A percentile compares a stretch with the other conserved stretches of the same genome.
Evolutionary conservation across 2,888 invertebrate species (phyloP).

Genomic region (Cremastinae sp.): DNA sequence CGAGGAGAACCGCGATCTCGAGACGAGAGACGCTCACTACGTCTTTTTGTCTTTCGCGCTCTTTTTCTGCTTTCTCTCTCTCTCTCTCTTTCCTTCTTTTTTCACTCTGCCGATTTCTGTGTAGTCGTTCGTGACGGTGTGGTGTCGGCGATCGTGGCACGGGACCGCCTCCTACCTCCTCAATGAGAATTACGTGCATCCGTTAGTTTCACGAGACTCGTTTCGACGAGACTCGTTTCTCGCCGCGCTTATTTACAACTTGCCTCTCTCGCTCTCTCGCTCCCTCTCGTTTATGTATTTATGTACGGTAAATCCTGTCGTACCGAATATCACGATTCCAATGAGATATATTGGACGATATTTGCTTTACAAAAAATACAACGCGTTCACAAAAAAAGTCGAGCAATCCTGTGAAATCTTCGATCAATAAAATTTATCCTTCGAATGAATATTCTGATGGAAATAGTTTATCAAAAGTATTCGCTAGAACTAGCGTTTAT

Average conservation of each 20-base stretch:
- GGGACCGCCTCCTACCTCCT: slow-evolving; percentile 63
- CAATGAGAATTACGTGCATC: slow-evolving; percentile 67
- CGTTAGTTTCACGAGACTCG: slow-evolving; percentile 65
- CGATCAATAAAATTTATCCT: no score
- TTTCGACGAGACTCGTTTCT: slow-evolving; percentile 62
- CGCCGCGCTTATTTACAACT: slow-evolving; percentile 49
- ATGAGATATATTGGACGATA: slow-evolving; percentile 21
- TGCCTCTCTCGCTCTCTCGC: slow-evolving; percentile 36
- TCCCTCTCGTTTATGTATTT: slow-evolving; percentile 20
- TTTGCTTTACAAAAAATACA: slow-evolving; percentile 9
- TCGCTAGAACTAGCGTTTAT: no score
- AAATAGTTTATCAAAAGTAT: no score
- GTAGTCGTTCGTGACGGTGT: slow-evolving; percentile 31
- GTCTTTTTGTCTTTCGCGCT: background rate
- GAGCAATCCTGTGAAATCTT: no score
- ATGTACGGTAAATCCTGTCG: slow-evolving; percentile 51
- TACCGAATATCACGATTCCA: slow-evolving; percentile 43
- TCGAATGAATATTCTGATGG: no score
- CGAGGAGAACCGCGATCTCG: slow-evolving; percentile 46
- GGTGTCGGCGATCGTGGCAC: slow-evolving; percentile 55
- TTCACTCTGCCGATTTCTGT: background rate
- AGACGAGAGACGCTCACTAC: slow-evolving; percentile 36
- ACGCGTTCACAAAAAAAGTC: no score
- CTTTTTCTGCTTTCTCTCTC: background rate
- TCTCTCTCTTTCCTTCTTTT: background rate